A percentile compares a stretch with the other conserved stretches of the same genome.
Conservation (phyloP, 2,797 vertebrate species). For the Phataginus tricuspis region DNA sequence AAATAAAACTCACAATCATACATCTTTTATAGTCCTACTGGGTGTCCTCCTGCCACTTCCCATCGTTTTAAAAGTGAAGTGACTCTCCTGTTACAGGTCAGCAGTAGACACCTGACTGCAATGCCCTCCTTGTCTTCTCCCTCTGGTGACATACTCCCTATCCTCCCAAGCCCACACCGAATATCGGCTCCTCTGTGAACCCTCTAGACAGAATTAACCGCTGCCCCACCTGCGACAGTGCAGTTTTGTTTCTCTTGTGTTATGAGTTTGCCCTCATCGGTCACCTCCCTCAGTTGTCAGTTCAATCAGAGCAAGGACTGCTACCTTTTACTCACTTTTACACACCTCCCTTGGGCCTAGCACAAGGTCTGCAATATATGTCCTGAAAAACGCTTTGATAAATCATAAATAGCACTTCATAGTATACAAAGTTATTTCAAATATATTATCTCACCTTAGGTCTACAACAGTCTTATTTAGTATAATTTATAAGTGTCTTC, state of each 20-base stretch:
- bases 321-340: background rate
- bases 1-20: background rate
- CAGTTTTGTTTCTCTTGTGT: background rate
- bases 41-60: background rate
- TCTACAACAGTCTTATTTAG: background rate
- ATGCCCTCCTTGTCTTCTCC: background rate
- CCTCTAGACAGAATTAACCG: slow-evolving; percentile 14
- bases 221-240: background rate
- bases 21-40: background rate
- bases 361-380: background rate
- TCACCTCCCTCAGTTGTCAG: background rate
- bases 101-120: slow-evolving; percentile 16
- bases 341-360: background rate
- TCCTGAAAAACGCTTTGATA: background rate
- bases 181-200: background rate
- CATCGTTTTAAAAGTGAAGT: background rate
- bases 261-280: background rate
- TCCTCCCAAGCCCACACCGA: background rate
- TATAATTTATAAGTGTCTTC: background rate
- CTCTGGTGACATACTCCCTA: slow-evolving; percentile 27
- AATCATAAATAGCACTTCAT: background rate
- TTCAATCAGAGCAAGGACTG: background rate
- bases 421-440: background rate
- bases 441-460: background rate
- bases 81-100: slow-evolving; percentile 4